A percentile compares a stretch with the other conserved stretches of the same genome.
Evolutionary conservation across 1,140 invertebrate genomes (phyloP).

Genomic region (Tetranychus cinnabarinus): DNA sequence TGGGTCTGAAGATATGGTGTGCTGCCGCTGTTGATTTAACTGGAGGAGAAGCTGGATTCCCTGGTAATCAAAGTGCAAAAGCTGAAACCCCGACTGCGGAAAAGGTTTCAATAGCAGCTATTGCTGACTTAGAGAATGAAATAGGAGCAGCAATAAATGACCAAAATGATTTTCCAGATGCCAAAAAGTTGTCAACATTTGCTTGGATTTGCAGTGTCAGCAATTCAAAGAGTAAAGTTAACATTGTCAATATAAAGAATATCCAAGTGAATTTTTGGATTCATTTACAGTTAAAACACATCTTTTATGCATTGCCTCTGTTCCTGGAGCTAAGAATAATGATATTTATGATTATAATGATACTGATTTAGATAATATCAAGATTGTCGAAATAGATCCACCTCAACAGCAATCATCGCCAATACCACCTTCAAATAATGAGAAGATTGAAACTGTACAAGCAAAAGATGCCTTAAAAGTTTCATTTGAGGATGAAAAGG

Average conservation of each 20-base stretch:
- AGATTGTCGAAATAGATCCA: not conserved
- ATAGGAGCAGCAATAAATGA: constrained; percentile 19
- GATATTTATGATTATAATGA: constrained; percentile 9
- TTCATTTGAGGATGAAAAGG: not conserved
- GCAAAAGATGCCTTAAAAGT: not conserved
- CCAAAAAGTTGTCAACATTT: constrained; percentile 41
- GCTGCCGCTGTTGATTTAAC: constrained; percentile 76
- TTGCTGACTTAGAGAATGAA: constrained; percentile 11
- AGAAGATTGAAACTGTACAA: not conserved
- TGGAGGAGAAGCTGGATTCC: constrained; percentile 32
- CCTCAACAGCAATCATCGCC: constrained; percentile 5
- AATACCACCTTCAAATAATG: constrained; percentile 11
- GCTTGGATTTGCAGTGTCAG: constrained; percentile 91
- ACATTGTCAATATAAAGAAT: constrained; percentile 78
- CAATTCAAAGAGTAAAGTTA: constrained; percentile 52
- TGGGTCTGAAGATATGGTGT: constrained; percentile 89
- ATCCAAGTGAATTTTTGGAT: constrained; percentile 77
- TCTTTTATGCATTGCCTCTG: constrained; percentile 75
- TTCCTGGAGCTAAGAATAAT: constrained; percentile 35
- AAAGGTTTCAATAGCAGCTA: not conserved
- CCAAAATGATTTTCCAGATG: not conserved
- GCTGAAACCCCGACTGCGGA: not conserved
- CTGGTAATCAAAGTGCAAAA: not conserved
- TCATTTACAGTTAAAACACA: constrained; percentile 82
- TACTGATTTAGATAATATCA: not conserved